phyloP scores from a whole-genome alignment of 2,888 invertebrate species.

The Epistrophella euchroma region DNA sequence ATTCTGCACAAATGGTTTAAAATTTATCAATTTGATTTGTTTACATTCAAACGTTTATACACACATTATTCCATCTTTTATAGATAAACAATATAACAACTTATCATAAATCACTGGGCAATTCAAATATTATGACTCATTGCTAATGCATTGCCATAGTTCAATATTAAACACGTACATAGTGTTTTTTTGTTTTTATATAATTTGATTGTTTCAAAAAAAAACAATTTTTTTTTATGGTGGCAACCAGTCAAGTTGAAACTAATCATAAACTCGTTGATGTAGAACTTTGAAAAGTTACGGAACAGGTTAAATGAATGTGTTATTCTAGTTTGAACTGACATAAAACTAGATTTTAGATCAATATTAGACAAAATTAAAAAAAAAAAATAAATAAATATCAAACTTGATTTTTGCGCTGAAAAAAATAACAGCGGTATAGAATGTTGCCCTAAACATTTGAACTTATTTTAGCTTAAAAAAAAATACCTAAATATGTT shows the following conservation, averaged over 20 bases:
- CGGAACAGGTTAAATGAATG: slow-evolving; percentile 10
- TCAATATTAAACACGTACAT: not conserved
- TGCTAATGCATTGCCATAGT: not conserved
- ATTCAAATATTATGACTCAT: slow-evolving; percentile 11
- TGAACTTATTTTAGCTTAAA: not conserved
- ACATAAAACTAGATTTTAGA: slow-evolving; percentile 4
- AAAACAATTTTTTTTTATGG: not conserved
- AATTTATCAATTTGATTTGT: not conserved
- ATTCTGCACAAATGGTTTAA: not conserved
- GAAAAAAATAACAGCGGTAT: not conserved
- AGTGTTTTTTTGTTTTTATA: not conserved
- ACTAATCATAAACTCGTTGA: slow-evolving; percentile 25
- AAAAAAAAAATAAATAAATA: not conserved
- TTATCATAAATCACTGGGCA: not conserved
- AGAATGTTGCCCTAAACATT: not conserved
- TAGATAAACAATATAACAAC: not conserved
- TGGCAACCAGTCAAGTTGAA: slow-evolving; percentile 16
- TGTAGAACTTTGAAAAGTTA: slow-evolving; percentile 4
- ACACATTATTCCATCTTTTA: not conserved
- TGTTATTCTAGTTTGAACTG: slow-evolving; percentile 5
- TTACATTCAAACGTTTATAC: not conserved
- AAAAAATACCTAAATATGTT: no score
- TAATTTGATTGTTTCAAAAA: not conserved
- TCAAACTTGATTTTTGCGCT: not conserved
- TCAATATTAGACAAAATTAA: not conserved